phyloP scores from a whole-genome alignment of 1,140 invertebrate species.

The Macrosteles quadrilineatus region DNA sequence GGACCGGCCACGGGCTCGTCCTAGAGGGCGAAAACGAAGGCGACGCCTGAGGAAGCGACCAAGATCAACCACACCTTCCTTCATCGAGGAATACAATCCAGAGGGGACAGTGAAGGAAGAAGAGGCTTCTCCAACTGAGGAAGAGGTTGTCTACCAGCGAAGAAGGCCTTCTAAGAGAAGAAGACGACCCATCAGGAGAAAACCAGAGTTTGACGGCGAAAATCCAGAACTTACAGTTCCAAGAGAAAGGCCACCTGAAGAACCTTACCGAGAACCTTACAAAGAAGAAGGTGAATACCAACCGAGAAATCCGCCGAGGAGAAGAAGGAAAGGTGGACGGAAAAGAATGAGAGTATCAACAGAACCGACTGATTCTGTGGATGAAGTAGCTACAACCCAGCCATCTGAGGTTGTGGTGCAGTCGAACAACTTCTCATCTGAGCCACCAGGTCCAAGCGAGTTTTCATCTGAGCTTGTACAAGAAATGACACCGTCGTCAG shows the following conservation, averaged over 20 bases:
- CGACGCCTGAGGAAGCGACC: slow-evolving; percentile 38
- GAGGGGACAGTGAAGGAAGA: slow-evolving; percentile 17
- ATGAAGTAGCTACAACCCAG: slow-evolving; percentile 5
- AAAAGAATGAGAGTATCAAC: slow-evolving; percentile 30
- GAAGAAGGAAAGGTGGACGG: slow-evolving; percentile 38
- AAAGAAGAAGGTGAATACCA: slow-evolving; percentile 22
- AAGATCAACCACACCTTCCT: slow-evolving; percentile 35
- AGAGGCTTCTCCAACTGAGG: slow-evolving; percentile 41
- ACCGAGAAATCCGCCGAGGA: slow-evolving; percentile 31
- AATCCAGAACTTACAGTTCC: not conserved
- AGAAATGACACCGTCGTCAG: not conserved
- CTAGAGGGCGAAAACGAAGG: slow-evolving; percentile 35
- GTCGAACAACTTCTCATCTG: not conserved
- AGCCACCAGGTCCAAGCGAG: not conserved
- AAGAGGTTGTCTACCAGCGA: slow-evolving; percentile 43
- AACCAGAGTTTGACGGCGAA: not conserved
- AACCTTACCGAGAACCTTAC: not conserved
- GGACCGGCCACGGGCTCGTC: not conserved
- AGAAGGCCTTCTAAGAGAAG: slow-evolving; percentile 49
- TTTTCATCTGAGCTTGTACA: not conserved
- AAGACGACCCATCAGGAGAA: slow-evolving; percentile 43
- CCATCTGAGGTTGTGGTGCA: slow-evolving; percentile 3
- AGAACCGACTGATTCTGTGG: not conserved
- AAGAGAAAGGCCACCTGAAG: slow-evolving; percentile 4
- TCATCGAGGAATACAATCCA: slow-evolving; percentile 20